Evolutionary conservation across 92 coral and sea anemone species (phyloP).

Genomic region (Plumapathes pennacea): DNA sequence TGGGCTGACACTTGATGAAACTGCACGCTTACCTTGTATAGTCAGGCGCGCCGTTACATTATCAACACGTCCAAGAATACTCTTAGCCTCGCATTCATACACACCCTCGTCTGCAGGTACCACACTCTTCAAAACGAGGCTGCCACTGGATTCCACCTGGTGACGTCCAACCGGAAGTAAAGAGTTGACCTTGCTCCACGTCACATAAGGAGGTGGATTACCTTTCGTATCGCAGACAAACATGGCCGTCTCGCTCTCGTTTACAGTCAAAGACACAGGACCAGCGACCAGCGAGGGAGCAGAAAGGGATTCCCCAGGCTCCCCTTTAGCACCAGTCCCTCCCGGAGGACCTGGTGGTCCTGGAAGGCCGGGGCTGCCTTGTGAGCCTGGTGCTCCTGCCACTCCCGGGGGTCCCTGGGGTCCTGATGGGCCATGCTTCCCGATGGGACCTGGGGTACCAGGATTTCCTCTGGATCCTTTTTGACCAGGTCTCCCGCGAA

Average conservation of each 20-base stretch:
- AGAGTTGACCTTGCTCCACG: slow-evolving; percentile 33
- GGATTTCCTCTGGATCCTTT: slow-evolving; percentile 30
- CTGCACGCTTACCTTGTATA: slow-evolving; percentile 61
- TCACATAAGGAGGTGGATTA: slow-evolving; percentile 56
- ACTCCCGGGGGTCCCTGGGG: slow-evolving; percentile 38
- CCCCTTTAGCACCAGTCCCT: slow-evolving; percentile 57
- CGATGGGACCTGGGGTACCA: slow-evolving; percentile 27
- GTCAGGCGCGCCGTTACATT: slow-evolving; percentile 26
- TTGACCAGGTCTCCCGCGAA: no score
- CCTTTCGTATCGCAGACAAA: slow-evolving; percentile 52
- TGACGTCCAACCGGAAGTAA: slow-evolving; percentile 16
- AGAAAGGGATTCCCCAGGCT: slow-evolving; percentile 47
- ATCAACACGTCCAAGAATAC: slow-evolving; percentile 28
- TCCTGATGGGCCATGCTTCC: slow-evolving; percentile 37
- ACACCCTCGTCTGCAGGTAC: slow-evolving; percentile 35
- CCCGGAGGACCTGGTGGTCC: slow-evolving; percentile 65
- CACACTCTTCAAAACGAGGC: slow-evolving; percentile 20
- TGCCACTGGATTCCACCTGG: slow-evolving; percentile 20
- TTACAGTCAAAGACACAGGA: slow-evolving; percentile 32
- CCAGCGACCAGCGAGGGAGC: slow-evolving; percentile 40
- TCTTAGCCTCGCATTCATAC: slow-evolving; percentile 47
- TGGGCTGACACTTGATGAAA: no score
- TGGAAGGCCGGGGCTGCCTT: slow-evolving; percentile 33
- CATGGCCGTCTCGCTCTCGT: slow-evolving; percentile 25
- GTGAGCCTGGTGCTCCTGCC: slow-evolving; percentile 18